A percentile compares a stretch with the other conserved stretches of the same genome.
These are phyloP conservation scores for Vanessa tameamea DNA, from an alignment of 1,140 invertebrate species.

Conservation along the genomic window DNA sequence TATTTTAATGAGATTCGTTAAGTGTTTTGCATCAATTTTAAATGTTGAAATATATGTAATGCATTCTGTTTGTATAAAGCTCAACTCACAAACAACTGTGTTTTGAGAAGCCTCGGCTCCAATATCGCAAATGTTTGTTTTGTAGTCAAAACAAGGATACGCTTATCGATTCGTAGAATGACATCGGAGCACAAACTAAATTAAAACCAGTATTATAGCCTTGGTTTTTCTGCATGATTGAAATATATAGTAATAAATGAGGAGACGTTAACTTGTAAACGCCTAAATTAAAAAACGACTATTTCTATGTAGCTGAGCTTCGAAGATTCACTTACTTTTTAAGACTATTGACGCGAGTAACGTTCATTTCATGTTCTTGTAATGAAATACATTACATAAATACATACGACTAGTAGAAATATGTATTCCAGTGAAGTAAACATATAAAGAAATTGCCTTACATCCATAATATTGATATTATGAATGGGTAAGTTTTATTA, in stretches of 20 bases:
- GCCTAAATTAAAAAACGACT: too few relatives aligned
- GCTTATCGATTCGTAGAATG: conserved; percentile 1
- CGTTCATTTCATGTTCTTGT: too few relatives aligned
- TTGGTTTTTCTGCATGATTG: background rate
- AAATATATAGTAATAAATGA: background rate
- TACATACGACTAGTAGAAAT: too few relatives aligned
- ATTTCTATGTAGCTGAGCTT: too few relatives aligned
- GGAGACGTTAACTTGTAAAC: too few relatives aligned
- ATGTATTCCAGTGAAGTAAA: too few relatives aligned
- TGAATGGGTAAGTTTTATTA: too few relatives aligned
- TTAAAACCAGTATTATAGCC: background rate
- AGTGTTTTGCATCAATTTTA: background rate
- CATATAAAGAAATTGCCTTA: too few relatives aligned
- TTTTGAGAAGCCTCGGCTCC: background rate
- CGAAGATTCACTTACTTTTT: too few relatives aligned
- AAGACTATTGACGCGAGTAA: too few relatives aligned
- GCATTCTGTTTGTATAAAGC: background rate
- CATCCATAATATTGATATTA: too few relatives aligned
- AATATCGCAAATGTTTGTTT: background rate
- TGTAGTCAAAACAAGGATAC: conserved; percentile 12
- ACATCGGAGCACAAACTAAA: background rate
- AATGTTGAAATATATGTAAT: background rate
- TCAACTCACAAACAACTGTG: background rate
- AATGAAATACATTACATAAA: too few relatives aligned
- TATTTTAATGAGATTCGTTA: background rate